phyloP scores from a whole-genome alignment of 2,888 invertebrate genomes.

The Bimastos eiseni region DNA sequence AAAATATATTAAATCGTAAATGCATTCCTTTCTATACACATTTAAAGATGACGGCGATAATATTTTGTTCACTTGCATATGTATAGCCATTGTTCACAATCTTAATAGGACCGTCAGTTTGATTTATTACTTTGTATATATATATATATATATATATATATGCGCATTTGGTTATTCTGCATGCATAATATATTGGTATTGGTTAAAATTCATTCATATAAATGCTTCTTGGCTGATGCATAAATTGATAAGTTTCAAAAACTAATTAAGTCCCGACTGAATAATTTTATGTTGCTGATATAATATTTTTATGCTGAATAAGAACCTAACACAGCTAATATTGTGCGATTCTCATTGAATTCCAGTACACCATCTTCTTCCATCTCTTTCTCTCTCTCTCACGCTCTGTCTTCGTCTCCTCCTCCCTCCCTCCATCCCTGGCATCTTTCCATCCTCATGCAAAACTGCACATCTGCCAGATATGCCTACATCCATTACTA shows the following conservation, averaged over 20 bases:
- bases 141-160: background rate
- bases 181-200: background rate
- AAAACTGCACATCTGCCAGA: no score
- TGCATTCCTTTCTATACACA: background rate
- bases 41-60: background rate
- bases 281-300: background rate
- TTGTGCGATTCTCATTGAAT: background rate
- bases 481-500: no score
- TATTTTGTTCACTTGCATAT: background rate
- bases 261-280: background rate
- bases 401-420: no score
- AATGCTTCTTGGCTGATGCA: background rate
- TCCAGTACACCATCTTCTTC: background rate
- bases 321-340: background rate
- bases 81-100: background rate
- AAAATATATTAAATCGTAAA: background rate
- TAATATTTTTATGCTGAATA: background rate
- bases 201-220: background rate
- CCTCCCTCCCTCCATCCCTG: background rate
- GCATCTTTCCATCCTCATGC: background rate
- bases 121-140: background rate
- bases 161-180: no score
- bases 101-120: background rate
- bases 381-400: background rate
- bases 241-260: background rate